These are phyloP conservation scores for Drosophila sp. DNA, from an alignment of 1,140 invertebrate species.

Conservation along the genomic window DNA sequence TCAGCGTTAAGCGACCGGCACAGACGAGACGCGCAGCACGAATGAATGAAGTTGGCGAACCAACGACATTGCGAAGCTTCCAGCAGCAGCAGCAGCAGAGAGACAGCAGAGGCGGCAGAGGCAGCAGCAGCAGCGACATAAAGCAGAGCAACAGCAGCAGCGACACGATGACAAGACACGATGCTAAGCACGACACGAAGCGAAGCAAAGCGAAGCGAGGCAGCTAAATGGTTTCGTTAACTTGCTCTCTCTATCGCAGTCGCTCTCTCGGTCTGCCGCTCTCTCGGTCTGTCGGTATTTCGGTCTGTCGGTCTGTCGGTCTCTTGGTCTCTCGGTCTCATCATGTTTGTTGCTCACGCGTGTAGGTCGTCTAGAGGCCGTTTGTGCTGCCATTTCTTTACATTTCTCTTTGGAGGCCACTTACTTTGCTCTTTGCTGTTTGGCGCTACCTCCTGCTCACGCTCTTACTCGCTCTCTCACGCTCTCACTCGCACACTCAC, in stretches of 20 bases:
- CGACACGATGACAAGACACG: constrained; percentile 28
- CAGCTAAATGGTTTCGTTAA: constrained; percentile 7
- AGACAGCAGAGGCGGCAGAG: too few relatives aligned
- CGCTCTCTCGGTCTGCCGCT: constrained; percentile 21
- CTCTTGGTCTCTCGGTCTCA: too few relatives aligned
- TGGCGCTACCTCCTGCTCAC: too few relatives aligned
- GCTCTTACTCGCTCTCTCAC: constrained; percentile 8
- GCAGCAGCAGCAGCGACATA: constrained; percentile 5
- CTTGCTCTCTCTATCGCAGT: constrained; percentile 25
- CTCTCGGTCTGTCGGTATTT: too few relatives aligned
- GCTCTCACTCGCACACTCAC: constrained; percentile 18
- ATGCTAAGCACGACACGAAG: constrained; percentile 24
- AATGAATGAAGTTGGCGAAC: constrained; percentile 77
- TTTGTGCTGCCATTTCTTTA: constrained; percentile 43
- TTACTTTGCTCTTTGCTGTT: constrained; percentile 30
- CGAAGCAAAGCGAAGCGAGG: constrained; percentile 15
- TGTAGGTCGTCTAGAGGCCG: constrained; percentile 84
- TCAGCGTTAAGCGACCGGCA: constrained; percentile 64
- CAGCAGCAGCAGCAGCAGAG: constrained; percentile 11
- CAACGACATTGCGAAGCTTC: constrained; percentile 44
- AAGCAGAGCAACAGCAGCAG: constrained; percentile 14
- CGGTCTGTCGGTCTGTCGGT: constrained; percentile 8
- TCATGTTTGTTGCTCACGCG: constrained; percentile 61
- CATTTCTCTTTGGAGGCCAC: constrained; percentile 37
- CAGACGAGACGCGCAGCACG: constrained; percentile 70